These are phyloP conservation scores for Dinocampus coccinellae DNA, from an alignment of 2,888 invertebrate genomes.

Conservation along the genomic window DNA sequence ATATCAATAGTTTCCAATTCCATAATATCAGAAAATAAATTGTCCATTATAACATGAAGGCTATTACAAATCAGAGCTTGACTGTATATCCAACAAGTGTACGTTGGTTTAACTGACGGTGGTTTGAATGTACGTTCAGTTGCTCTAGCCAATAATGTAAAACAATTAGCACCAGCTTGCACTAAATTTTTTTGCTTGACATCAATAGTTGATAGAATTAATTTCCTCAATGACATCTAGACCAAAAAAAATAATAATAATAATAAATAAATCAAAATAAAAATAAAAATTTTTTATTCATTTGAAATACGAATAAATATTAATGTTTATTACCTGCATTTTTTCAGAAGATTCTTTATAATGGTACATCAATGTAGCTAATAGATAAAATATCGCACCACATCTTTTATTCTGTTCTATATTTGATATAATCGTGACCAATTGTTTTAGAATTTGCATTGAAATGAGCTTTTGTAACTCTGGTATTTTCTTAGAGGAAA, in stretches of 20 bases:
- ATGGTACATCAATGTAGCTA: slow-evolving; percentile 57
- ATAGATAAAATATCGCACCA: slow-evolving; percentile 53
- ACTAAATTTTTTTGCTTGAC: slow-evolving; percentile 51
- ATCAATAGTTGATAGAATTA: slow-evolving; percentile 57
- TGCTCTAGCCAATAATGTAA: slow-evolving; percentile 56
- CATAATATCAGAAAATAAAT: slow-evolving; percentile 55
- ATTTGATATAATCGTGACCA: slow-evolving; percentile 52
- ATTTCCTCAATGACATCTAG: slow-evolving; percentile 53
- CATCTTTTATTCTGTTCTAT: slow-evolving; percentile 42
- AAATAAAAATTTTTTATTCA: too few relatives aligned
- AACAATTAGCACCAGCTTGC: slow-evolving; percentile 58
- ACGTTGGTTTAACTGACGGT: slow-evolving; percentile 47
- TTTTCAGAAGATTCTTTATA: slow-evolving; percentile 62
- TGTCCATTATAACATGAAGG: slow-evolving; percentile 59
- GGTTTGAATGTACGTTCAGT: slow-evolving; percentile 59
- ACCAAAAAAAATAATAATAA: slow-evolving; percentile 38
- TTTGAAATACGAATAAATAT: too few relatives aligned
- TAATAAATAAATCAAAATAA: too few relatives aligned
- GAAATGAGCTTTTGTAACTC: slow-evolving; percentile 63
- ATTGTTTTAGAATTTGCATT: slow-evolving; percentile 59
- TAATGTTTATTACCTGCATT: slow-evolving; percentile 58
- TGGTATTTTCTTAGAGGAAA: slow-evolving; percentile 53
- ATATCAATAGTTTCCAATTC: slow-evolving; percentile 50
- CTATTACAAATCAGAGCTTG: slow-evolving; percentile 60
- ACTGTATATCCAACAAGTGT: slow-evolving; percentile 53